Evolutionary conservation across 2,888 invertebrate genomes (phyloP).

Genomic region (Aproaerema taeniolella): DNA sequence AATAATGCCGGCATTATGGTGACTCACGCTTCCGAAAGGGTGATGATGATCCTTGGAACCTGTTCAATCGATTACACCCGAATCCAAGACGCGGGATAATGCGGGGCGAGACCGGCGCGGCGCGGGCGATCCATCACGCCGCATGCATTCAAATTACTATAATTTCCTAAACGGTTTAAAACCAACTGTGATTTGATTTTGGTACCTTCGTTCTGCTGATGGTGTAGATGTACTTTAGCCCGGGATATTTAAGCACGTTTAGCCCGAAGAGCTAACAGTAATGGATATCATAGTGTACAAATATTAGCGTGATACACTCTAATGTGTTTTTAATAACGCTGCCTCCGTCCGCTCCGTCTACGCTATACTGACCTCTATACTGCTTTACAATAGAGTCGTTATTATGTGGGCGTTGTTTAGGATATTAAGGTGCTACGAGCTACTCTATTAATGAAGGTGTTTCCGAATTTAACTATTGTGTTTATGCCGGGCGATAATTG

Average conservation of each 20-base stretch:
- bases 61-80: too few species aligned
- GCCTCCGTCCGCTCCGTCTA: slow-evolving; percentile 10
- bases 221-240: not conserved
- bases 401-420: slow-evolving; percentile 8
- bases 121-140: slow-evolving; percentile 28
- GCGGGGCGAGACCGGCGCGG: too few species aligned
- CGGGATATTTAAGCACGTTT: slow-evolving; percentile 1
- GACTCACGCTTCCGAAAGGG: too few species aligned
- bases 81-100: too few species aligned
- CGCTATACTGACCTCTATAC: slow-evolving; percentile 14
- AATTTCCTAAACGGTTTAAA: slow-evolving; percentile 26
- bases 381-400: not conserved
- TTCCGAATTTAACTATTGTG: slow-evolving; percentile 50
- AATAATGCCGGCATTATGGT: too few species aligned
- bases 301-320: slow-evolving; percentile 21
- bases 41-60: too few species aligned
- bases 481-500: slow-evolving; percentile 50
- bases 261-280: slow-evolving; percentile 4
- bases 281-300: slow-evolving; percentile 11
- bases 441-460: slow-evolving; percentile 56
- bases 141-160: slow-evolving; percentile 32
- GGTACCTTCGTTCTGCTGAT: not conserved
- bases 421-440: slow-evolving; percentile 20
- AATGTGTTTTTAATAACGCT: slow-evolving; percentile 54
- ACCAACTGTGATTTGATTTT: too few species aligned